These are phyloP conservation scores for Phalacrocorax aristotelis DNA, from an alignment of 2,113 vertebrate genomes.

Conservation along the genomic window DNA sequence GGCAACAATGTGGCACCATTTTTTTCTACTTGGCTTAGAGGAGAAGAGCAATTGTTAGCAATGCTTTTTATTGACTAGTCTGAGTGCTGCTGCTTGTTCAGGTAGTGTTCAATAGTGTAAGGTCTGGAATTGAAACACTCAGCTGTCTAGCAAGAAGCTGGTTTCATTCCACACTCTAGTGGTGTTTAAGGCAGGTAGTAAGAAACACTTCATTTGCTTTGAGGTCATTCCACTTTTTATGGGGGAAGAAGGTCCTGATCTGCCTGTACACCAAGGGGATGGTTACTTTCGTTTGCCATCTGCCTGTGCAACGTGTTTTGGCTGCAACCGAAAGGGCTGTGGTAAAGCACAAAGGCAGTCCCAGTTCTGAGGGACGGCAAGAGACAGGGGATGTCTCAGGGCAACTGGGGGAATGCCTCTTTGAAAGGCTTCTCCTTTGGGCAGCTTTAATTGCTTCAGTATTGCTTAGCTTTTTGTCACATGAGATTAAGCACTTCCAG, in stretches of 20 bases:
- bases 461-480: background rate
- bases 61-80: background rate
- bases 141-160: background rate
- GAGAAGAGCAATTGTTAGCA: background rate
- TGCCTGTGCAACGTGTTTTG: background rate
- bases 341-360: background rate
- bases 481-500: background rate
- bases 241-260: background rate
- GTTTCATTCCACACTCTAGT: background rate
- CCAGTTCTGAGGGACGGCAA: background rate
- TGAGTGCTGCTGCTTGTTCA: background rate
- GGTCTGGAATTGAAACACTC: background rate
- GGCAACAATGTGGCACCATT: fast-evolving
- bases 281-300: background rate
- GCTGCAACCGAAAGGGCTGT: background rate
- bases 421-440: background rate
- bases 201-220: background rate
- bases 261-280: background rate
- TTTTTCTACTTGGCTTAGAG: background rate
- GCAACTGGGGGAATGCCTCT: background rate
- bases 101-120: background rate
- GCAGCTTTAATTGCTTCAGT: background rate
- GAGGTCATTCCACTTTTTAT: background rate
- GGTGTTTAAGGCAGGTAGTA: background rate
- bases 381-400: background rate